Evolutionary conservation across 2,888 invertebrate species (phyloP).

Genomic region (Ctena decussata): DNA sequence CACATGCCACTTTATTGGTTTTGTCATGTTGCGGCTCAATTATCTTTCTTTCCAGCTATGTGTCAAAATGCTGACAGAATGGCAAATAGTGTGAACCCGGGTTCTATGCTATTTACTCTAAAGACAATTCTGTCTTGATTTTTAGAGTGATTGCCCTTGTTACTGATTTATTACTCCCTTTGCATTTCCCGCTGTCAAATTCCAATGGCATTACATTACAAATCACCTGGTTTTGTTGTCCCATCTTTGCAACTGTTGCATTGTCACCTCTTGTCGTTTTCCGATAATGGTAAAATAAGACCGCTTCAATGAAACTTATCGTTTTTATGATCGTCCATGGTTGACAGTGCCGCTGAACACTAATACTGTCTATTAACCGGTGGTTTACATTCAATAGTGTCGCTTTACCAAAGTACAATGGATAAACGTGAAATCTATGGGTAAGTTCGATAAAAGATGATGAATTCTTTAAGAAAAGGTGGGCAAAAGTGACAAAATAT

Average conservation of each 20-base stretch:
- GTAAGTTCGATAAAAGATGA: constrained; percentile 7
- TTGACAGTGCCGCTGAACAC: constrained; percentile 28
- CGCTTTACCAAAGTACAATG: neutral
- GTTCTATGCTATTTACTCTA: too few relatives aligned
- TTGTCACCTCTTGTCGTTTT: constrained; percentile 34
- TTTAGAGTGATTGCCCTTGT: too few relatives aligned
- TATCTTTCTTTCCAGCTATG: too few relatives aligned
- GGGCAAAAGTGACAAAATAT: neutral
- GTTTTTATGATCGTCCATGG: constrained; percentile 39
- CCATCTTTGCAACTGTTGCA: constrained; percentile 55
- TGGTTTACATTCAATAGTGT: constrained; percentile 15
- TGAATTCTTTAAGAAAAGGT: neutral
- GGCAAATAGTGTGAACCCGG: too few relatives aligned
- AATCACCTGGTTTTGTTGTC: constrained; percentile 26
- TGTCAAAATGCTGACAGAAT: too few relatives aligned
- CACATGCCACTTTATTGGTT: too few relatives aligned
- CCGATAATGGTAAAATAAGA: constrained; percentile 47
- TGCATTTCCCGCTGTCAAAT: neutral
- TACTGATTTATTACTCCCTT: neutral
- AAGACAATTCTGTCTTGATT: too few relatives aligned
- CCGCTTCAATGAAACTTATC: constrained; percentile 55
- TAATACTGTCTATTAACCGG: constrained; percentile 5
- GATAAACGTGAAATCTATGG: constrained; percentile 4
- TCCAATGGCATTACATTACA: constrained; percentile 6
- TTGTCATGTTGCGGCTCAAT: too few relatives aligned